Percentiles rank a stretch among this genome's conserved stretches.
Conservation (phyloP, 2,797 vertebrate species). For the Gastrophryne carolinensis region DNA sequence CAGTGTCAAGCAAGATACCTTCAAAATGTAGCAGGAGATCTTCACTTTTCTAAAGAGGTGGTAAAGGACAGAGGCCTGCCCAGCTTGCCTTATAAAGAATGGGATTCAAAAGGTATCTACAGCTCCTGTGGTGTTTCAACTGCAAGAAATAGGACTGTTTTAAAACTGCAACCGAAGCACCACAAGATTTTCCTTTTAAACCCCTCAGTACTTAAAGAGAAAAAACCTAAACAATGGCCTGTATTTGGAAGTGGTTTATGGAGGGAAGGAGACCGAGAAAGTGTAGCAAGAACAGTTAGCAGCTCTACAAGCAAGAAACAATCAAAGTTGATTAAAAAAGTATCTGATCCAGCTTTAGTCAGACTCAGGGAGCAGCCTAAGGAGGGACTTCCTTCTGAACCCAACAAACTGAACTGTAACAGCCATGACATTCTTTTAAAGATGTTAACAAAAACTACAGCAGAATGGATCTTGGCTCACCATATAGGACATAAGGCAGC, state of each 20-base stretch:
- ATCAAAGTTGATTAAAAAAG: not conserved
- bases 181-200: not conserved
- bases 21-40: conserved; percentile 55
- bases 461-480: conserved; percentile 63
- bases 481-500: not conserved
- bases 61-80: conserved; percentile 60
- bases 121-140: conserved; percentile 50
- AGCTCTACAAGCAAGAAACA: not conserved
- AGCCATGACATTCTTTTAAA: conserved; percentile 60
- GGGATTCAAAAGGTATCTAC: conserved; percentile 62
- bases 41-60: conserved; percentile 71
- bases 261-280: not conserved
- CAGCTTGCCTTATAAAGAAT: conserved; percentile 59
- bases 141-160: not conserved
- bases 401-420: conserved; percentile 28
- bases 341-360: not conserved
- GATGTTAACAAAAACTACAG: conserved; percentile 62
- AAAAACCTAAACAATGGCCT: not conserved
- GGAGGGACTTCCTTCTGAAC: not conserved
- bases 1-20: conserved; percentile 58
- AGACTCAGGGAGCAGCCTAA: conserved; percentile 22
- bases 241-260: conserved; percentile 8
- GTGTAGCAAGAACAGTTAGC: not conserved
- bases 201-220: not conserved
- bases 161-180: conserved; percentile 4